Conservation (phyloP, 2,888 invertebrate species). For the Teleogryllus oceanicus region DNA sequence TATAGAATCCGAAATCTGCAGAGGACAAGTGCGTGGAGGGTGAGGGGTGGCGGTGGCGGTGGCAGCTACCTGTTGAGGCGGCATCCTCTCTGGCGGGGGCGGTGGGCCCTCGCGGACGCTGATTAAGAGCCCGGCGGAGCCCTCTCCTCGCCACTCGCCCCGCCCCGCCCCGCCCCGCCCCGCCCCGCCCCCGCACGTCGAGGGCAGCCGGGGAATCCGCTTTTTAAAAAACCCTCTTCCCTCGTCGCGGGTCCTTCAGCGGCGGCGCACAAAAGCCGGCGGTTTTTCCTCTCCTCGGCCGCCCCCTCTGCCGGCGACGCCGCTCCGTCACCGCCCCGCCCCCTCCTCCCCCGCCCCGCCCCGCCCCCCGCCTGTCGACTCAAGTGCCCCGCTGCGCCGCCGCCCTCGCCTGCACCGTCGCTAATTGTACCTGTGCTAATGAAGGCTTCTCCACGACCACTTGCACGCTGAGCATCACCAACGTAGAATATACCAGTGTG, state of each 20-base stretch:
- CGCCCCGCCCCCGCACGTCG: not conserved
- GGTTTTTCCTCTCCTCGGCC: not conserved
- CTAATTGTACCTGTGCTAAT: not conserved
- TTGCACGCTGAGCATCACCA: too few species aligned
- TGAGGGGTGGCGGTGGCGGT: not conserved
- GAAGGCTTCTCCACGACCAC: too few species aligned
- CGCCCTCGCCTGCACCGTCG: not conserved
- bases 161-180: not conserved
- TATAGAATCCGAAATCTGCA: not conserved
- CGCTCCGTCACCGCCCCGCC: not conserved
- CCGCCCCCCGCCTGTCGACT: not conserved
- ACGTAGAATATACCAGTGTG: too few species aligned
- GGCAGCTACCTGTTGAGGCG: slow-evolving; percentile 8
- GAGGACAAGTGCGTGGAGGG: not conserved
- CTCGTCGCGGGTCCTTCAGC: slow-evolving; percentile 18
- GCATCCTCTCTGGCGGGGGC: not conserved
- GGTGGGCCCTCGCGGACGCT: not conserved
- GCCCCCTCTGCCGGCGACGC: not conserved
- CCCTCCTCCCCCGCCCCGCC: not conserved
- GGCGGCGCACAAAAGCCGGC: slow-evolving; percentile 4
- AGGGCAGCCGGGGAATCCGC: slow-evolving; percentile 5
- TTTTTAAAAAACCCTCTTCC: slow-evolving; percentile 2
- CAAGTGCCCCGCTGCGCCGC: not conserved
- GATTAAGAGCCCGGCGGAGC: not conserved
- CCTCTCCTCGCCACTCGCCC: not conserved